phyloP scores from a whole-genome alignment of 2,888 invertebrate genomes.

The Hemithea aestivaria region DNA sequence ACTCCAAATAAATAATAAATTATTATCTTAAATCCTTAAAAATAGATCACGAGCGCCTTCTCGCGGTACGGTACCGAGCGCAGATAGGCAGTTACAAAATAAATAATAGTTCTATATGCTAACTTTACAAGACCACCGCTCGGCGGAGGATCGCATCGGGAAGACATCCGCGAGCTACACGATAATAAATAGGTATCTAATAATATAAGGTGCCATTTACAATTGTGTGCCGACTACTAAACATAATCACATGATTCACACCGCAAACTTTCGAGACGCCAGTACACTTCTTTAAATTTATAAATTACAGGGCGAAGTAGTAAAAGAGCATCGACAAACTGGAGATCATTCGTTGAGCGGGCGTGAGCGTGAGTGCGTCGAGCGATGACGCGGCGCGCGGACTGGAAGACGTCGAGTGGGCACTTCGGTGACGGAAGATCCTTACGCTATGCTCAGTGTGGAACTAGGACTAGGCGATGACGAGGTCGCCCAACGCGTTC shows the following conservation, averaged over 20 bases:
- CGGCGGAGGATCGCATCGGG: conserved; percentile 77
- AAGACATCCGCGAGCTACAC: conserved; percentile 77
- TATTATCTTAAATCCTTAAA: conserved; percentile 79
- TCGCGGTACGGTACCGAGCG: conserved; percentile 77
- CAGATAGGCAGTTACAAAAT: conserved; percentile 75
- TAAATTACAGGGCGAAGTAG: conserved; percentile 71
- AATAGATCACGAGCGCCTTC: conserved; percentile 79
- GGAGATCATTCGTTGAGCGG: conserved; percentile 79
- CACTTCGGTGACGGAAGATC: conserved; percentile 73
- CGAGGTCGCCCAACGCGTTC: conserved; percentile 71
- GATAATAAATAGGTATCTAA: conserved; percentile 70
- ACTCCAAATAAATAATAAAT: conserved; percentile 80
- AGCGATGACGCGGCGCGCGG: conserved; percentile 62
- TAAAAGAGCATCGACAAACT: conserved; percentile 70
- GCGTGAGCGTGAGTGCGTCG: conserved; percentile 58
- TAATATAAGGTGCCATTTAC: conserved; percentile 77
- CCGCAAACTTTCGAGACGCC: conserved; percentile 79
- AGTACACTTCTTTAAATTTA: conserved; percentile 69
- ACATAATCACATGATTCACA: conserved; percentile 71
- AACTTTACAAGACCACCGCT: conserved; percentile 79
- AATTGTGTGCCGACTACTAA: conserved; percentile 75
- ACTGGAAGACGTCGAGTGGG: conserved; percentile 75
- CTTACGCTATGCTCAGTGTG: conserved; percentile 71
- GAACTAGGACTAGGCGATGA: conserved; percentile 74
- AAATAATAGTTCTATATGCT: conserved; percentile 77